Evolutionary conservation across 2,888 invertebrate species (phyloP), one percentile per base, ranked within the genome.

Genomic region (Agrotis ipsilon): DNA sequence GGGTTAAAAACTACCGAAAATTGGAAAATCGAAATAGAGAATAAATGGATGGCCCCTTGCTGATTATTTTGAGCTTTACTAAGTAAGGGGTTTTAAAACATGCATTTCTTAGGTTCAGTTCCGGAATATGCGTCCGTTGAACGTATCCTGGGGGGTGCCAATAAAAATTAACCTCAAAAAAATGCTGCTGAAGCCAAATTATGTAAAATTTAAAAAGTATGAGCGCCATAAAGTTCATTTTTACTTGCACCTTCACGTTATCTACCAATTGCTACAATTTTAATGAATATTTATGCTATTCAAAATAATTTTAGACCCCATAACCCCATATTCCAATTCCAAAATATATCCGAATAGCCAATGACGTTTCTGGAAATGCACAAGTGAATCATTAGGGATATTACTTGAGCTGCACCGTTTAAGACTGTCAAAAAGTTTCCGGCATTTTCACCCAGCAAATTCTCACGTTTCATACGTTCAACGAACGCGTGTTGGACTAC

Each of bases 51-150:
- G 39, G 39, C 39, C 39, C 11, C 39, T 39, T 39, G 39, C 39
- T 39, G 39, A 39, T 9, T 11, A 39, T 27, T 51, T 68, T 43
- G 14, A 54, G 7, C n/a, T 21, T 27, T 51, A 19, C 16, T 52
- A 21, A 4, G n/a, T 32, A 21, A 32, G 18, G 4, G 1, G 39
- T 52, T 39, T 48, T 16, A 61, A 54, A 19, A 19, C 52, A 74
- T 63, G 19, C 74, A 54, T 13, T 21, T 24, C 6, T 55, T 45
- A 3, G 24, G 51, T 45, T 45, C 11, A 21, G 63, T 11, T 62
- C 45, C 54, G 75, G 18, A 27, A 64, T 43, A 64, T 43, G 46
- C 24, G 14, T 74, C 54, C 2, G 19, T 43, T 54, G 21, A 54
- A 54, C 13, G 18, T 14, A 18, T 9, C 11, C 11, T 70, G 14